Base-by-base conservation (phyloP, 2,113 vertebrate species). In the Capricornis sumatraensis region DNA sequence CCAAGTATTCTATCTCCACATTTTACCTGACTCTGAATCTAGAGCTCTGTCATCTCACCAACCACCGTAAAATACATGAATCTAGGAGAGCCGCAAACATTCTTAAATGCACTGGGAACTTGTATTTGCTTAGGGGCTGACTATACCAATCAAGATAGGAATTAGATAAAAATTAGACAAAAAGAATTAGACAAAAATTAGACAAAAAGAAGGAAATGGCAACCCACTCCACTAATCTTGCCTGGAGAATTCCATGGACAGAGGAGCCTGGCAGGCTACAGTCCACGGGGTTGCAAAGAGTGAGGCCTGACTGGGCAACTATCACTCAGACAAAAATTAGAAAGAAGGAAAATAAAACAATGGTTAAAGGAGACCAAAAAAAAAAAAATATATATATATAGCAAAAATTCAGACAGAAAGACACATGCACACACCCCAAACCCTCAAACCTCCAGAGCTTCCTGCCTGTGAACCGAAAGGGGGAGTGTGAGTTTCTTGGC, bases 361-460 rank as follows among this genome's bases (percentile, higher is more conserved):
- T 7, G 50, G 17, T 28, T 53, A 85, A 88, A 79, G 15, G 83
- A 62, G 23, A 23, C 57, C 45, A 89, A 87, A 57, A 89, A 87
- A 91, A 50, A 90, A 83, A 36, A 43, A 6, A 43, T 43, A 43
- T 43, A 45, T 45, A 1, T 45, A 45, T 7, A 45, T 28, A 25
- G 36, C 1, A 84, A 25, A 27, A 50, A 52, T 76, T 76, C 33
- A 55, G 17, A 78, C 53, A 57, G 50, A 82, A n/a, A 33, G 7
- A n/a, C 27, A 8, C 17, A 71, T 19, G 21, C 82, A 55, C n/a
- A 87, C 95, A 94, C 95, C 98, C 96, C 71, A 60, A 96, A 98
- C 95, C 96, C 97, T 97, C 97, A 97, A 97, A 71, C 84, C 97
- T 97, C 57, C 45, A 50, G 91, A 86, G 95, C 96, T 97, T 98